These are phyloP conservation scores for Tetranychus cinnabarinus DNA, from an alignment of 1,140 invertebrate genomes.

Conservation along the genomic window DNA sequence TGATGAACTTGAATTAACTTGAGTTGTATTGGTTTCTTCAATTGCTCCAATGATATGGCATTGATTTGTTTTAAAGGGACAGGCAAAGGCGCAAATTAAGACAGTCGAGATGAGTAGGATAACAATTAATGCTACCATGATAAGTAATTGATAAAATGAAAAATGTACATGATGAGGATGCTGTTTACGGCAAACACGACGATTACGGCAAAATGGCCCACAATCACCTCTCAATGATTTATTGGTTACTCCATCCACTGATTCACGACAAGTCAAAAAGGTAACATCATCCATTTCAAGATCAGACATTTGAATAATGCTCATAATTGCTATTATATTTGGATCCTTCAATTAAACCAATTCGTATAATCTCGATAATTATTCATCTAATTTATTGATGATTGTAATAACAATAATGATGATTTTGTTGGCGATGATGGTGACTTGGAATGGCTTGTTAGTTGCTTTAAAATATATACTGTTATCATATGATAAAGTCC, in stretches of 20 bases:
- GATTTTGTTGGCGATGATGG: neutral
- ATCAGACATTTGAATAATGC: constrained; percentile 27
- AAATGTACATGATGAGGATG: neutral
- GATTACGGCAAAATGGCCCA: neutral
- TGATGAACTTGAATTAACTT: constrained; percentile 7
- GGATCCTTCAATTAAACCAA: neutral
- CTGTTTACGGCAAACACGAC: neutral
- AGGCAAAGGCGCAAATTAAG: neutral
- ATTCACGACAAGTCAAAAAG: constrained; percentile 48
- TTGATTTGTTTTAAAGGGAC: neutral
- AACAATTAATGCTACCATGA: constrained; percentile 28
- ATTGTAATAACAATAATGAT: neutral
- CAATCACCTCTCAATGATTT: constrained; percentile 20
- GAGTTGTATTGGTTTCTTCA: constrained; percentile 10
- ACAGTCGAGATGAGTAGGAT: constrained; percentile 16
- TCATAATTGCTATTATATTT: neutral
- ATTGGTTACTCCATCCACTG: constrained; percentile 20
- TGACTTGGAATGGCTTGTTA: neutral
- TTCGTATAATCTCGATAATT: neutral
- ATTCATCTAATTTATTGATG: neutral
- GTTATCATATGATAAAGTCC: no score
- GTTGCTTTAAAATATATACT: no score
- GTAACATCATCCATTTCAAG: constrained; percentile 77
- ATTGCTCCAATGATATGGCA: neutral
- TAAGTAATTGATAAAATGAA: neutral